Evolutionary conservation across 1,140 invertebrate genomes (phyloP), one percentile per base, ranked within the genome.

Genomic region (Saccostrea glomerata): DNA sequence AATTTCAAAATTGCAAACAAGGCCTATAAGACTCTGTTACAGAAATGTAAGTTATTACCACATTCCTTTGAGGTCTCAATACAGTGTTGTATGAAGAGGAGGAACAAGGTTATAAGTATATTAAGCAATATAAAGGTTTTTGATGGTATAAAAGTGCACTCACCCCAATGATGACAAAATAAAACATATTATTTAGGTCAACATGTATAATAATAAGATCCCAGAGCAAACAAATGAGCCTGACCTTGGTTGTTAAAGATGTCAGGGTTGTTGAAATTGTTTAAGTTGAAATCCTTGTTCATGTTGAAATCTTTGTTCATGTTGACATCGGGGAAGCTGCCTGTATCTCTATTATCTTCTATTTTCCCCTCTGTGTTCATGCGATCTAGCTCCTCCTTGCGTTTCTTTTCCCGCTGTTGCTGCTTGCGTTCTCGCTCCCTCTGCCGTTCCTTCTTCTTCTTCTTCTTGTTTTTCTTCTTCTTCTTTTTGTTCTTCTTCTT

Each of bases 371-470:
- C 17, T 20, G 55, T 84, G n/a, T 84, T 87, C 86, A 17, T 82
- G 66, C 7, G 20, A 20, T 60, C 56, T 55, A 54, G 23, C 15
- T 83, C 73, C 55, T 25, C 77, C 73, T 83, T 17, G 13, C 70
- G n/a, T 30, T 58, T 56, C 23, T 63, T 63, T 47, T 60, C 73
- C 40, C 86, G 30, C 55, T 63, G 55, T 77, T 84, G 23, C 23
- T 77, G 56, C 55, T 83, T 25, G n/a, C 86, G 25, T 66, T 83
- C 73, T 20, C 82, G 30, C 77, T 83, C 73, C 55, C 77, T 36
- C 84, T 88, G 58, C 20, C 87, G 23, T 25, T 88, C 83, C n/a
- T 56, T 54, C 40, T 84, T 56, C 23, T 56, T 84, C 40, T 84
- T 84, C 55, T 54, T 84, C 5, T 55, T 84, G 4, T 54, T 84